A percentile compares a stretch with the other conserved stretches of the same genome.
phyloP scores from a whole-genome alignment of 35 echinoderm and acorn worm genomes.

The Strongylocentrotus purpuratus region DNA sequence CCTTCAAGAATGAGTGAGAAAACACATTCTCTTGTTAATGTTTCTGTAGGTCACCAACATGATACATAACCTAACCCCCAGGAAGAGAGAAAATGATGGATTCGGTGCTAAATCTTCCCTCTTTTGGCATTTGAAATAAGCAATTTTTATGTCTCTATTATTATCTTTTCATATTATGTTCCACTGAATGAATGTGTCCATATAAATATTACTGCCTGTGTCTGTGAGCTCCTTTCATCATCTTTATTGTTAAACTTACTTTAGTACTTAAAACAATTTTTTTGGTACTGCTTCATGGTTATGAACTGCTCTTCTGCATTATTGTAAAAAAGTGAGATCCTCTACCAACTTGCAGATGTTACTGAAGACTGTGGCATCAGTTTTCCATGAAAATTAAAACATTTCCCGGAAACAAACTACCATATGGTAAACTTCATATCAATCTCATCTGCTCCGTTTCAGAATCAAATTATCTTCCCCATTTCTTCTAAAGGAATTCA shows the following conservation, averaged over 20 bases:
- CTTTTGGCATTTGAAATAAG: neutral
- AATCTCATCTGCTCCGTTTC: neutral
- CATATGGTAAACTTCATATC: neutral
- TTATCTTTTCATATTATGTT: neutral
- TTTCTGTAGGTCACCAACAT: neutral
- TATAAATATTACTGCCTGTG: neutral
- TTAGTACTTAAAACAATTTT: neutral
- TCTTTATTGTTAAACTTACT: neutral
- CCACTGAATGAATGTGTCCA: neutral
- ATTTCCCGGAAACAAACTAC: neutral
- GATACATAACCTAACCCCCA: neutral
- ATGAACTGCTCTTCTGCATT: no score
- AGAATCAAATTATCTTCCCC: neutral
- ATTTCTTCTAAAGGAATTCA: neutral
- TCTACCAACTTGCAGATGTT: no score
- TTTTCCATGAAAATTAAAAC: neutral
- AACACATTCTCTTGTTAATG: neutral
- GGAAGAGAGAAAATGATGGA: neutral
- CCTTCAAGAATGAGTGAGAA: conserved; percentile 2
- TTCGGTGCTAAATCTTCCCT: neutral
- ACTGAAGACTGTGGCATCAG: neutral
- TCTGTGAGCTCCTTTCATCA: neutral
- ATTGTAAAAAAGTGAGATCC: no score
- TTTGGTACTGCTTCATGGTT: no score
- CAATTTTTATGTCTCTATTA: neutral